Evolutionary conservation across 53 echinoderm and acorn worm genomes (phyloP), one percentile per base, ranked within the genome.

Genomic region (Mesocentrotus franciscanus): DNA sequence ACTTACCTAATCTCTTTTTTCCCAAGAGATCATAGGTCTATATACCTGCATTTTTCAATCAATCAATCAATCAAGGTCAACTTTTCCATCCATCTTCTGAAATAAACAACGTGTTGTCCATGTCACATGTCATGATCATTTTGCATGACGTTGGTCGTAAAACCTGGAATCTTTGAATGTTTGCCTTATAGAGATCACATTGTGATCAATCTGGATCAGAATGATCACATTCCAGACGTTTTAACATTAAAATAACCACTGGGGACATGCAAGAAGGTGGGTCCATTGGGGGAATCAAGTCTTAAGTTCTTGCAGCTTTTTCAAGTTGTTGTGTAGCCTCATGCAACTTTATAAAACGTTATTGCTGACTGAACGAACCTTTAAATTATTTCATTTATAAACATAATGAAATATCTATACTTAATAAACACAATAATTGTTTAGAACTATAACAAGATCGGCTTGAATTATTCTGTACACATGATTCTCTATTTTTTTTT

Each of bases 1-100:
- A 9, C 30, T 74, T 14, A 8, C 24, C 74, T 29, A 74, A 74
- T 29, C 32, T 71, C 71, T 30, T 32, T 10, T 13, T 30, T 74
- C 32, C 30, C 30, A 13, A 32, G 10, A 8, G 14, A 30, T 74
- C 32, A 74, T 27, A 49, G 49, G 49, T 49, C 49, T 49, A 64
- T 10, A 20, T 81, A 81, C 81, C 81, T 42, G 81, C 81, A 81
- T 36, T 39, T 81, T 81, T 81, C 36, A 36, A 74, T 74, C 32
- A 9, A 74, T 42, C 36, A 81, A 18, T 36, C 36, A 11, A 42
- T 81, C 18, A 20, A 18, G 81, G 81, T 39, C 81, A 81, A 39
- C 33, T 22, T 16, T 3, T 64, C 64, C 64, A 64, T 20, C 64
- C 64, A 81, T 42, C 81, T 20, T 7, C 22, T 7, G 8, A 81